Evolutionary conservation across 1,140 invertebrate species (phyloP), one percentile per base, ranked within the genome.

Genomic region (Colletes latitarsis): DNA sequence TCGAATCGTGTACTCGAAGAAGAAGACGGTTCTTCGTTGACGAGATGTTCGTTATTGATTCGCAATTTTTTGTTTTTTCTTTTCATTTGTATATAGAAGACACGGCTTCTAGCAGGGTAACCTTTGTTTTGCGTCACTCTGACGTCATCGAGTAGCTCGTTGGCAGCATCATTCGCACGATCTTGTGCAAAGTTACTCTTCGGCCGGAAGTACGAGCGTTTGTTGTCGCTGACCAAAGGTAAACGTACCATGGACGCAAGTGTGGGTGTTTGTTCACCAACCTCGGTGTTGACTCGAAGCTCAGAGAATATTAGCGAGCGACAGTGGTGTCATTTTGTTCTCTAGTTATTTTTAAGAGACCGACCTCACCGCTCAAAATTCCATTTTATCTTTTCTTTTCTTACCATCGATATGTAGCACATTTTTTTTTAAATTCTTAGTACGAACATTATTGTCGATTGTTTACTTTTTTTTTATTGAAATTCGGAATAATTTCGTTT

Each of bases 41-140:
- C 12, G 15, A 57, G 21, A 60, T 21, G n/a, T 46, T 63, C 17
- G 30, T 21, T 5, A 55, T 66, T 55, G 12, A 30, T 15, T 39
- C 19, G 57, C 19, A 8, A 57, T 57, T 15, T 43, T 21, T 43
- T 43, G 6, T 43, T 43, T 43, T 43, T 3, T 43, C 43, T 43
- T 43, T 9, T 43, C 43, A 69, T 71, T 57, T 63, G 69, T 64
- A 63, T 9, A 78, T 72, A 63, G 41, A 69, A 14, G 43, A 12
- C 41, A 19, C 43, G 43, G 17, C 46, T 70, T 19, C 63, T 15
- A 17, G 21, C 3, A 43, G 2, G 30, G 30, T 30, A 43, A 43
- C 43, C 43, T 30, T 30, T 30, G 30, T 30, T 62, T 14, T 12
- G 21, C 10, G 12, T 15, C 49, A 6, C 49, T 10, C 14, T 4